Base-by-base conservation (phyloP, 1,140 invertebrate genomes). In the Latrodectus geometricus region DNA sequence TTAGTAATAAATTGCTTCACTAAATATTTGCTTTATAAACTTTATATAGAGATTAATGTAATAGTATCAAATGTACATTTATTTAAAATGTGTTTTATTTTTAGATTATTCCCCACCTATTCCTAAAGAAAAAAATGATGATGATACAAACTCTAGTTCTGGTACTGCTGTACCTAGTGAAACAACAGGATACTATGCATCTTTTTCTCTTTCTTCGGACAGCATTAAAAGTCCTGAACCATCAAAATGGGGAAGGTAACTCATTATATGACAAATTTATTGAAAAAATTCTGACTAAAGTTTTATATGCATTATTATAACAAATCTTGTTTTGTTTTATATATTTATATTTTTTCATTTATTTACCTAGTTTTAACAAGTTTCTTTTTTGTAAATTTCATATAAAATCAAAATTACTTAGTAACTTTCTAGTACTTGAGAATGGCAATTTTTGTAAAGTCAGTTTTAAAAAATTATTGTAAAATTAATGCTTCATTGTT, bases 231-330 rank as follows among this genome's bases (percentile, higher is more conserved):
- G 49, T 69, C 66, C 56, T 48, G 52, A 68, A 23, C 74, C 72
- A 52, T 80, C 85, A 14, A 87, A 88, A 23, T 84, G 76, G 54
- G 76, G 80, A 66, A 79, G 77, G 73, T 88, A 72, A 65, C 9
- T 23, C 5, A 75, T 35, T 3, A 3, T 35, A 35, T 5, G n/a
- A 35, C 35, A 35, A 35, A 3, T 35, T 35, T 35, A 35, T 35
- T 35, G 35, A 35, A 35, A 5, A 35, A 35, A 35, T 3, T 3
- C 5, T 35, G 5, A 35, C 1, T n/a, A 35, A 35, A 35, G 1
- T 35, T 35, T 35, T 35, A 35, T 35, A 5, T 35, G 1, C 35
- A 3, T 35, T 35, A 35, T 35, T 35, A 35, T 35, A 3, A 35
- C 35, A 35, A 35, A 35, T 35, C 35, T 5, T 35, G 2, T 35